These are phyloP conservation scores for Spilosoma lubricipeda DNA, from an alignment of 2,888 invertebrate genomes.

Conservation along the genomic window DNA sequence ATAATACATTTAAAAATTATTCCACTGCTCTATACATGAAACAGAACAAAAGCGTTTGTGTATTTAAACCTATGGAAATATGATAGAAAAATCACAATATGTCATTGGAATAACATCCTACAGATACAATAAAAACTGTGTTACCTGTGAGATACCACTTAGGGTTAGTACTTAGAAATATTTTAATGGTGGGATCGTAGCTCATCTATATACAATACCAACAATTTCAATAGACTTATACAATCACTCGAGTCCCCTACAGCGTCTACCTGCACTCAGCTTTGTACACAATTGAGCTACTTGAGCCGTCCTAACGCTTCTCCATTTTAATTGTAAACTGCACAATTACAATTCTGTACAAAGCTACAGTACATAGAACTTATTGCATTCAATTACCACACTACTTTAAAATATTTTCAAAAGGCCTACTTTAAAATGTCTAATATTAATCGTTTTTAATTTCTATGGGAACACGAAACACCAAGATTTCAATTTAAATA, in stretches of 20 bases:
- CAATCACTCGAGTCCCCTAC: slow-evolving; percentile 84
- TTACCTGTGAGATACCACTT: slow-evolving; percentile 77
- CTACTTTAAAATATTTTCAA: slow-evolving; percentile 80
- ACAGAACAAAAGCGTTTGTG: slow-evolving; percentile 71
- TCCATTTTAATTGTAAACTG: not conserved
- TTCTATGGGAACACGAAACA: slow-evolving; percentile 72
- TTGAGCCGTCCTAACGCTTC: not conserved
- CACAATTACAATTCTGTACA: slow-evolving; percentile 40
- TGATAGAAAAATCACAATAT: slow-evolving; percentile 82
- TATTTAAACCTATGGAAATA: slow-evolving; percentile 77
- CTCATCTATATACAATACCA: slow-evolving; percentile 85
- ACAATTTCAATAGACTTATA: slow-evolving; percentile 82
- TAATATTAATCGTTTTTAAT: slow-evolving; percentile 59
- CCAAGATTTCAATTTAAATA: slow-evolving; percentile 60
- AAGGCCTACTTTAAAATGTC: slow-evolving; percentile 74
- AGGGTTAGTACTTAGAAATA: slow-evolving; percentile 84
- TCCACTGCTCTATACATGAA: slow-evolving; percentile 66
- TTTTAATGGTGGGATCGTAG: slow-evolving; percentile 86
- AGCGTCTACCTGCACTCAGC: slow-evolving; percentile 63
- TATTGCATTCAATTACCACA: slow-evolving; percentile 81
- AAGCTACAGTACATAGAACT: slow-evolving; percentile 61
- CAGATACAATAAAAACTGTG: slow-evolving; percentile 73
- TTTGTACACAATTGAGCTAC: slow-evolving; percentile 50
- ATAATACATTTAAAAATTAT: slow-evolving; percentile 68
- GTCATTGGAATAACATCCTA: slow-evolving; percentile 82